A percentile compares a stretch with the other conserved stretches of the same genome.
Conservation (phyloP, 2,888 invertebrate species). For the Yponomeuta plumbellus region DNA sequence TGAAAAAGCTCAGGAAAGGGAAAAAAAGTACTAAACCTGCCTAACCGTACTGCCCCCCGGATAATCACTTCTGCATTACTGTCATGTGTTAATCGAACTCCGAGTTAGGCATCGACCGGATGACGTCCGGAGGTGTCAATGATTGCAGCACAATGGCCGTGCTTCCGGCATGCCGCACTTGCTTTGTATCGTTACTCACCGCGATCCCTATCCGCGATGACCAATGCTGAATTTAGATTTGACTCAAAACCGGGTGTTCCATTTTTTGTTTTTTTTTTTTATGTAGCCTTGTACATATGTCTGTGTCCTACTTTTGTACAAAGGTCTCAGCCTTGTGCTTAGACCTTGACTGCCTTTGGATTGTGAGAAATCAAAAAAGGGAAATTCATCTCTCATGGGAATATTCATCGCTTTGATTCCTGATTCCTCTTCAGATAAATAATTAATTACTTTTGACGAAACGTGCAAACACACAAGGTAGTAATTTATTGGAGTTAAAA, state of each 20-base stretch:
- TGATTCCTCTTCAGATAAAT: too few relatives aligned
- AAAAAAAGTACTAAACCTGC: too few relatives aligned
- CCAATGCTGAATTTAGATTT: conserved; percentile 3
- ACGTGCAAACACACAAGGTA: too few relatives aligned
- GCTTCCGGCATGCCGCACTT: conserved; percentile 57
- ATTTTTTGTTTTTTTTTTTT: background rate
- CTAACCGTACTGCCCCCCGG: background rate
- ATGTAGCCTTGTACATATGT: background rate
- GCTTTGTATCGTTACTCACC: conserved; percentile 76
- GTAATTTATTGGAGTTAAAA: too few relatives aligned
- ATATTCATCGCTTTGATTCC: too few relatives aligned
- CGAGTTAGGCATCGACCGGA: conserved; percentile 64
- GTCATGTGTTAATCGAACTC: conserved; percentile 17
- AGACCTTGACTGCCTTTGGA: too few relatives aligned
- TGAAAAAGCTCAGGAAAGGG: too few relatives aligned
- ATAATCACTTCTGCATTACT: background rate
- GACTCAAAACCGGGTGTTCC: background rate
- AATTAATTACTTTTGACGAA: too few relatives aligned
- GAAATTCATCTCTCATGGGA: too few relatives aligned
- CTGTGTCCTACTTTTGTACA: too few relatives aligned
- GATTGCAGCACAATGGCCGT: conserved; percentile 70
- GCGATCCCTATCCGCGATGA: conserved; percentile 43
- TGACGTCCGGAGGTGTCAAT: conserved; percentile 71
- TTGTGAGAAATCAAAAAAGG: too few relatives aligned
- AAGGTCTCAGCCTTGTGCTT: too few relatives aligned